Percentiles rank a stretch among this genome's conserved stretches.
phyloP scores from a whole-genome alignment of 2,888 invertebrate genomes.

The Tetanocera ferruginea region DNA sequence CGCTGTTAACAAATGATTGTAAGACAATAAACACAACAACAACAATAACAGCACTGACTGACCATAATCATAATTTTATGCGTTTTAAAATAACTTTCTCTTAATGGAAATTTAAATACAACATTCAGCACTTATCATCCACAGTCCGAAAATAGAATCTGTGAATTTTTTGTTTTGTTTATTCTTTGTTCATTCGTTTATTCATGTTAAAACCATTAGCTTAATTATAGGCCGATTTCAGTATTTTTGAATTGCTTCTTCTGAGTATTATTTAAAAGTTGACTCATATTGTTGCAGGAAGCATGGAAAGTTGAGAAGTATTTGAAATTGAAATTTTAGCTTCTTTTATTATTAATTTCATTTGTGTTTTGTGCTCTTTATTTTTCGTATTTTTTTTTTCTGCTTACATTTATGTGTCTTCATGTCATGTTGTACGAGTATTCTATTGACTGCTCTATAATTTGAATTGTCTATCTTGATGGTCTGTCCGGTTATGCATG shows the following conservation, averaged over 20 bases:
- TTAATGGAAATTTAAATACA: slow-evolving; percentile 33
- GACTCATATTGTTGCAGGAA: not conserved
- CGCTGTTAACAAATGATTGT: not conserved
- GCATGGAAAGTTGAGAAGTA: not conserved
- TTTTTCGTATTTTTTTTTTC: not conserved
- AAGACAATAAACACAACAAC: not conserved
- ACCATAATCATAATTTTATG: not conserved
- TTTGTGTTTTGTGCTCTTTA: not conserved
- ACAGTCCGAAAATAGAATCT: not conserved
- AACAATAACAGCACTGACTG: not conserved
- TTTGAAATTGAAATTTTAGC: not conserved
- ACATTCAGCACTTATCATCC: not conserved
- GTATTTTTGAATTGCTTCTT: not conserved
- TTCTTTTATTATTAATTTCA: not conserved
- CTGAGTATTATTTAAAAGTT: not conserved
- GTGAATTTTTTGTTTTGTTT: no score
- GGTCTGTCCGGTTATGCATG: not conserved
- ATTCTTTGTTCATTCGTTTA: no score
- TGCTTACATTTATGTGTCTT: not conserved
- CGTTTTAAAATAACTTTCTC: slow-evolving; percentile 33
- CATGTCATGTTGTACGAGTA: not conserved
- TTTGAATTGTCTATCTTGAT: not conserved
- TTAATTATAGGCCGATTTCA: no score
- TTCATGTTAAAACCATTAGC: no score
- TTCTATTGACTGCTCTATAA: not conserved